phyloP scores from a whole-genome alignment of 2,113 vertebrate genomes.

The Microcebus lehilahytsara region DNA sequence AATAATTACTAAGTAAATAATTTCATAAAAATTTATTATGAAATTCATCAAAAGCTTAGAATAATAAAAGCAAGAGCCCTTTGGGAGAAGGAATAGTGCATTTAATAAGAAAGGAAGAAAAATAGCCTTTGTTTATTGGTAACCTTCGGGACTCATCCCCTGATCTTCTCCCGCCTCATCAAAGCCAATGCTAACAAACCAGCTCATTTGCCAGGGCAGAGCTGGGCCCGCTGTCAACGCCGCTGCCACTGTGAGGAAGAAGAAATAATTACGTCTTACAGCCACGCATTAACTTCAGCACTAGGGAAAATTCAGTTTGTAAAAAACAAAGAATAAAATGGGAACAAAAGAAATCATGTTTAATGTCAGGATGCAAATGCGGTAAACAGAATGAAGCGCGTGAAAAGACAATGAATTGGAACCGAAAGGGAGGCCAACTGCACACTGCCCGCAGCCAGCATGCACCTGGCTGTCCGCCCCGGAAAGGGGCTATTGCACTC shows the following conservation, averaged over 20 bases:
- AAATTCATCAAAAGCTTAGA: constrained; percentile 16
- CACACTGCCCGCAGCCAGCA: background rate
- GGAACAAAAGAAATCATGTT: constrained; percentile 2
- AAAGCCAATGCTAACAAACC: background rate
- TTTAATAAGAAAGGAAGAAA: background rate
- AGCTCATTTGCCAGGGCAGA: background rate
- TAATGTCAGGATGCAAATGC: background rate
- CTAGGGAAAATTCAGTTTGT: constrained; percentile 37
- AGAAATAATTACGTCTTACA: constrained; percentile 33
- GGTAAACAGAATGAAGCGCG: background rate
- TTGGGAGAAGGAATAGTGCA: background rate
- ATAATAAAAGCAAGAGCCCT: background rate
- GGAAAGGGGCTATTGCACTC: no score
- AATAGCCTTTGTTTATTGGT: background rate
- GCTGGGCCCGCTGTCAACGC: background rate
- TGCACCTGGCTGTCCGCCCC: background rate
- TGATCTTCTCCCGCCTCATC: background rate
- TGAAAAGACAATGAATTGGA: background rate
- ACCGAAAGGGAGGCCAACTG: rapidly evolving
- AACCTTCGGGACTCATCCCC: background rate
- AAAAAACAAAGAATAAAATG: constrained; percentile 34
- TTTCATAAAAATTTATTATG: background rate
- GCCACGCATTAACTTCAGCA: background rate
- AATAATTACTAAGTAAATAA: background rate
- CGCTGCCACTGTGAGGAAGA: background rate